Evolutionary conservation across 2,797 vertebrate genomes (phyloP).

Genomic region (Hozukius guyotensis): DNA sequence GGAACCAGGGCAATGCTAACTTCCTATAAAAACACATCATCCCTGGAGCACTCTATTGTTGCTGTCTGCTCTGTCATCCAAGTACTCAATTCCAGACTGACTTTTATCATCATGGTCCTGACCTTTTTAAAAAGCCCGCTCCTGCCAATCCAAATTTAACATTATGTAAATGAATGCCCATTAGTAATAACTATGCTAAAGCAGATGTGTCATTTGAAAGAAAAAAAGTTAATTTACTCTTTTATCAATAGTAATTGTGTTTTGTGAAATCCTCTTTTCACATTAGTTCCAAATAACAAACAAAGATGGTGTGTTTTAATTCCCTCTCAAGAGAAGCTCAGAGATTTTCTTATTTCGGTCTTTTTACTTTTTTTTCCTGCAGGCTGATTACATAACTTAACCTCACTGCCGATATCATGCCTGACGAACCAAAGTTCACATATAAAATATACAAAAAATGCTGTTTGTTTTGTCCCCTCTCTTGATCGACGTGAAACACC

Average conservation of each 20-base stretch:
- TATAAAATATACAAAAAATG: not conserved
- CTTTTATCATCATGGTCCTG: not conserved
- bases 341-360: not conserved
- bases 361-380: not conserved
- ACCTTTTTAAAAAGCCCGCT: not conserved
- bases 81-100: not conserved
- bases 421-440: not conserved
- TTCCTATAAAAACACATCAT: no score
- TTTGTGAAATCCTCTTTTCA: constrained; percentile 14
- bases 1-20: no score
- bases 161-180: constrained; percentile 4
- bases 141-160: not conserved
- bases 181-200: not conserved
- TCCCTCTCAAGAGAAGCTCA: not conserved
- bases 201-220: not conserved
- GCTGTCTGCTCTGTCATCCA: not conserved
- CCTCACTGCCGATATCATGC: not conserved
- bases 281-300: constrained; percentile 1
- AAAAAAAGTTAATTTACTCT: not conserved
- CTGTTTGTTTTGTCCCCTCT: not conserved
- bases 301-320: not conserved
- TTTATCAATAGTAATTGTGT: constrained; percentile 7
- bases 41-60: not conserved
- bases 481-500: not conserved
- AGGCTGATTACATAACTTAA: not conserved